phyloP scores from a whole-genome alignment of 2,888 invertebrate genomes.

The Sinelater perroti region DNA sequence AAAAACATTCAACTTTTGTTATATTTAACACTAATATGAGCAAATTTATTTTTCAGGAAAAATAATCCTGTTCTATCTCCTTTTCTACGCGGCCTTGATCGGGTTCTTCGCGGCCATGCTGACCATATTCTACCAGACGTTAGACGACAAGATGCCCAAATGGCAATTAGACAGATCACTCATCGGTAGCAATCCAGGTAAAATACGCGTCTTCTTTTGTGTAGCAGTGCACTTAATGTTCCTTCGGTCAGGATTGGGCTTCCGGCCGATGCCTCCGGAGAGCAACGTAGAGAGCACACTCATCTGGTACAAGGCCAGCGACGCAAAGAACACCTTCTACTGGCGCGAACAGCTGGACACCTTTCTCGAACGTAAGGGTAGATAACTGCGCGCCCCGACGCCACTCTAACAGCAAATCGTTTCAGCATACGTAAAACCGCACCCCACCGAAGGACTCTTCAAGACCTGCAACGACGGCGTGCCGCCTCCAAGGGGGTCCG shows the following conservation, averaged over 20 bases:
- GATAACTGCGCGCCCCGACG: background rate
- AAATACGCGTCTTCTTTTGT: too few relatives aligned
- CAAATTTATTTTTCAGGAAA: constrained; percentile 90
- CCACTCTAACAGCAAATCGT: constrained; percentile 1
- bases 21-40: background rate
- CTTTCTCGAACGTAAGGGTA: constrained; percentile 77
- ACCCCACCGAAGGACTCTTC: constrained; percentile 61
- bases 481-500: constrained; percentile 63
- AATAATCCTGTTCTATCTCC: constrained; percentile 93
- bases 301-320: constrained; percentile 89
- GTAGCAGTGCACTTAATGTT: background rate
- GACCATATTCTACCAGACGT: constrained; percentile 92
- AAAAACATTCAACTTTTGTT: too few relatives aligned
- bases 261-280: constrained; percentile 94
- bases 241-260: constrained; percentile 81
- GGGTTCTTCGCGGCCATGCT: constrained; percentile 96
- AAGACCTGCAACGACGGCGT: constrained; percentile 67
- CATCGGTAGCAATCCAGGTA: constrained; percentile 95
- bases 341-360: constrained; percentile 81
- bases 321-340: constrained; percentile 79
- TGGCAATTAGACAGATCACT: constrained; percentile 88
- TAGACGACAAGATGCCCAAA: constrained; percentile 85
- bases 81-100: constrained; percentile 92
- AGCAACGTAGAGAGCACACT: constrained; percentile 94
- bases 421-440: constrained; percentile 58